Base-by-base conservation (phyloP, 2,113 vertebrate species). In the Indicator maculatus region DNA sequence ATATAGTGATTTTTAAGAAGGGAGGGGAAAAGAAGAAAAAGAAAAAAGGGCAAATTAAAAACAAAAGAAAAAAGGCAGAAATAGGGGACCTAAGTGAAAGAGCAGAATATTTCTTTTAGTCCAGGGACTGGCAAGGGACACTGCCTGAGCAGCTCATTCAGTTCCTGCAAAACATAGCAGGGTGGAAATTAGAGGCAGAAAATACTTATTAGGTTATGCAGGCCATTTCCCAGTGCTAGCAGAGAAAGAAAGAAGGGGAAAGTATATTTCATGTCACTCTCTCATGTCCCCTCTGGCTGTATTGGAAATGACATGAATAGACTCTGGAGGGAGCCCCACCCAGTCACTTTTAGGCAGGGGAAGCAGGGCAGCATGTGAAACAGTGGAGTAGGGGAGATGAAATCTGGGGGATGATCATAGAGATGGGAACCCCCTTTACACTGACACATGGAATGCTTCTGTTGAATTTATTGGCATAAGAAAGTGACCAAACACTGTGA, bases 181-280 rank as follows among this genome's bases (percentile, higher is more conserved):
- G 38, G 67, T 81, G 70, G 80, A 95, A 88, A 94, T 73, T 61
- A 55, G 30, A 91, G 64, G 61, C 80, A 82, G 60, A 91, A 93
- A 90, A 80, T 77, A 72, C n/a, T 69, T 88, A 55, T 65, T 89
- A 75, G 36, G 36, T 76, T 88, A 60, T 44, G 28, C 31, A 65
- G 70, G 28, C 56, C 53, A 33, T 60, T 78, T 70, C 67, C 86
- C 64, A 87, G 30, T 14, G 63, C 73, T 83, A 39, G 64, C 77
- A 78, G 66, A 85, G 74, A 75, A 59, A 36, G 74, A 56, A 78
- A 89, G 53, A 41, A 88, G 39, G 83, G 60, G 83, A 89, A 93
- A 96, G 60, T 52, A 88, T 56, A 65, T 79, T 20, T 82, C 1
- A 2, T 63, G 83, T 91, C 83, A 47, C 53, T 24, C 39, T 45